Base-by-base conservation (phyloP, 2,113 vertebrate species). In the Stigmatopora argus region DNA sequence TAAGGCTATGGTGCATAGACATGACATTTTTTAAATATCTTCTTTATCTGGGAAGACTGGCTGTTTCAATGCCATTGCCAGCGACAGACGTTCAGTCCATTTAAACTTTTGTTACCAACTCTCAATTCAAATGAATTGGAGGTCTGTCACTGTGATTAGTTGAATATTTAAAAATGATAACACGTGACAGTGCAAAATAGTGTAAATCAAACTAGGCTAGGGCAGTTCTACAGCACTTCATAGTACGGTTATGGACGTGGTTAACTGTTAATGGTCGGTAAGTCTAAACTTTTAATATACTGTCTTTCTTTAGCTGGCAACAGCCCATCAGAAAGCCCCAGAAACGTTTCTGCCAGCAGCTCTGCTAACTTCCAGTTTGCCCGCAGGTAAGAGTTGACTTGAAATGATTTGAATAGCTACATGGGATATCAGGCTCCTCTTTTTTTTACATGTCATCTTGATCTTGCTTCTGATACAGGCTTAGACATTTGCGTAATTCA, bases 251-350 rank as follows among this genome's bases (percentile, higher is more conserved):
- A 2, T 31, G 7, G 31, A 23, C 2, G 31, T 19, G 23, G 4
- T 56, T 31, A 14, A 17, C 23, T 55, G 5, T 26, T 34, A 56
- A 14, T 15, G 23, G 52, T 55, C 26, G 13, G 5, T 26, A 14
- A 55, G 34, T 14, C 4, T 12, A 19, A 35, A 17, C 14, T 14
- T 46, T 10, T 72, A 52, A 58, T 19, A 7, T 49, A 34, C 19
- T 61, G 47, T 61, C 68, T 66, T 64, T 70, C 73, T 21, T 0
- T 80, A 93, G 93, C 94, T 53, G 93, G 93, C 70, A 94, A 90
- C 90, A 98, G 96, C 73, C 96, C 95, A 17, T 82, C 93, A 78
- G 95, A 96, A 70, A 98, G 96, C 70, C 94, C 96, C 11, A 93
- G 96, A 72, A 97, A 93, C 81, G 93, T 95, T 75, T 93, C 93